Conservation (phyloP, 2,888 invertebrate genomes). For the Rhynchonema sp. region DNA sequence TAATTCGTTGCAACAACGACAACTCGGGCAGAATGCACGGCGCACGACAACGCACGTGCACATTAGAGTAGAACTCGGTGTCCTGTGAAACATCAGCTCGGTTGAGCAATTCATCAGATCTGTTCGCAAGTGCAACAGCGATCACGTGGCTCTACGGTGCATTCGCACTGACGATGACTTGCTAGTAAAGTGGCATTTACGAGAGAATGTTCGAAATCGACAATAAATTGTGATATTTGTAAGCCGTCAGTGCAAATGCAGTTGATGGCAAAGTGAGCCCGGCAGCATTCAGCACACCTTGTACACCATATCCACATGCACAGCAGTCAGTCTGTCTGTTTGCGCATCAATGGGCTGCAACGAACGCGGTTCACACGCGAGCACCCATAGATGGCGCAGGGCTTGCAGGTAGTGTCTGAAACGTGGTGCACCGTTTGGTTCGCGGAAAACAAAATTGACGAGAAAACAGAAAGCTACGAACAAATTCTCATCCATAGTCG, state of each 20-base stretch:
- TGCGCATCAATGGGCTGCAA: slow-evolving; percentile 57
- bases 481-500: slow-evolving; percentile 70
- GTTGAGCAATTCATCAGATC: too few species aligned
- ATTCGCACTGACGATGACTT: too few species aligned
- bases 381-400: slow-evolving; percentile 73
- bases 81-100: neutral
- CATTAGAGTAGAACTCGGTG: neutral
- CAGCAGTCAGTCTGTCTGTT: neutral
- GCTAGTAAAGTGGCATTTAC: too few species aligned
- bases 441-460: too few species aligned
- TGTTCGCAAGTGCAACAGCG: too few species aligned
- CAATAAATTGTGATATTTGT: too few species aligned
- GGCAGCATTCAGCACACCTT: neutral
- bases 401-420: slow-evolving; percentile 80
- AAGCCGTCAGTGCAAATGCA: too few species aligned
- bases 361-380: slow-evolving; percentile 71
- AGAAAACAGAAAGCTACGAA: too few species aligned
- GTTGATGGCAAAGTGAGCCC: too few species aligned
- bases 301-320: neutral
- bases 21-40: slow-evolving; percentile 71
- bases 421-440: too few species aligned
- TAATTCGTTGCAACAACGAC: slow-evolving; percentile 49
- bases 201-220: too few species aligned
- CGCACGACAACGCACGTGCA: slow-evolving; percentile 42
- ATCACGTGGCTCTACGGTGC: too few species aligned